Percentiles rank a stretch among this genome's conserved stretches.
Conservation (phyloP, 2,888 invertebrate species). For the Ochropleura plecta region DNA sequence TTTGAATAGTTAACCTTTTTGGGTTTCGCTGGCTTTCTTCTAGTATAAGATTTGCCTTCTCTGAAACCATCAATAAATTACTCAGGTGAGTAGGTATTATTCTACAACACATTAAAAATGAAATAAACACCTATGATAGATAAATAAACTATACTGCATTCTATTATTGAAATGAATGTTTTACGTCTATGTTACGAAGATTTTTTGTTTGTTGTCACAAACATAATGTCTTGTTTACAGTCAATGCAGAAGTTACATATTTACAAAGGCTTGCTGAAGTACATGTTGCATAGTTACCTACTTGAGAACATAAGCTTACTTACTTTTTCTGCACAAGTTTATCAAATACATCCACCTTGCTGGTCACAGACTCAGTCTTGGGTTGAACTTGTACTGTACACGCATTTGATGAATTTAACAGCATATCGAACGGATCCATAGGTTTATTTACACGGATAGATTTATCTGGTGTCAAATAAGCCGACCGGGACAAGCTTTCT, state of each 20-base stretch:
- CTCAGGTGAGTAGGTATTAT: not conserved
- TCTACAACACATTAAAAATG: not conserved
- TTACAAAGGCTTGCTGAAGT: not conserved
- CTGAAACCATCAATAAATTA: constrained; percentile 65
- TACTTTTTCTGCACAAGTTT: constrained; percentile 68
- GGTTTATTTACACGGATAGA: constrained; percentile 85
- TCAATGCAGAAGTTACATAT: not conserved
- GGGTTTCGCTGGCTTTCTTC: constrained; percentile 66
- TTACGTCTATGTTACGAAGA: too few relatives aligned
- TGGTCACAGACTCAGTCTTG: constrained; percentile 54
- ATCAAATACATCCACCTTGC: constrained; percentile 60
- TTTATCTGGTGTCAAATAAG: constrained; percentile 85
- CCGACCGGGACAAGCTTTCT: constrained; percentile 72
- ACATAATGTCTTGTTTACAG: too few relatives aligned
- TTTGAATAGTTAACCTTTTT: constrained; percentile 76
- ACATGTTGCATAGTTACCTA: not conserved
- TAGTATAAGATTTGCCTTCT: constrained; percentile 70
- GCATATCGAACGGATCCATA: constrained; percentile 83
- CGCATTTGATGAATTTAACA: constrained; percentile 78
- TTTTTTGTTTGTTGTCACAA: too few relatives aligned
- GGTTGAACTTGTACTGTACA: constrained; percentile 40
- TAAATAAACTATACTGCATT: too few relatives aligned
- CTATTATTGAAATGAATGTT: too few relatives aligned
- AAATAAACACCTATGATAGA: not conserved
- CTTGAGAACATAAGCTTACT: constrained; percentile 49